Conservation (phyloP, 2,113 vertebrate species). For the Phaethornis superciliosus region DNA sequence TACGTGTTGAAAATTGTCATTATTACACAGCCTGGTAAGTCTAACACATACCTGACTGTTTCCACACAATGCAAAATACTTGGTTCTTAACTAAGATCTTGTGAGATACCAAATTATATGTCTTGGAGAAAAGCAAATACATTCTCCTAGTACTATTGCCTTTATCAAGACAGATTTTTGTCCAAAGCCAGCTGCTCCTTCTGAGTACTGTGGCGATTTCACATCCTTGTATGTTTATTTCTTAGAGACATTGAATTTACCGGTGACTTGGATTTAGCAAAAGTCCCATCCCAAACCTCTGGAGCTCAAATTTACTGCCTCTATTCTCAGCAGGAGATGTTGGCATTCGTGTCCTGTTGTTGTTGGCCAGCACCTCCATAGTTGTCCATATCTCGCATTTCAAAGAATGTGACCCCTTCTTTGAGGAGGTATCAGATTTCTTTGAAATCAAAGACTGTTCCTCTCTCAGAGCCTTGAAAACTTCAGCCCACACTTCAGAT, state of each 20-base stretch:
- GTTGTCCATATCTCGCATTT: slow-evolving; percentile 24
- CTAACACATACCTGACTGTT: background rate
- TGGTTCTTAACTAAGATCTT: background rate
- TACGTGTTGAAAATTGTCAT: background rate
- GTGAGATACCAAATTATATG: background rate
- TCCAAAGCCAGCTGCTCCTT: background rate
- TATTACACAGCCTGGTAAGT: background rate
- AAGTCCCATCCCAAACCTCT: slow-evolving; percentile 12
- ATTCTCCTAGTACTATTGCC: background rate
- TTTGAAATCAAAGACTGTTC: slow-evolving; percentile 36
- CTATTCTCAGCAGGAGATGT: background rate
- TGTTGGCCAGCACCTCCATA: slow-evolving; percentile 14
- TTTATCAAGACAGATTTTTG: background rate
- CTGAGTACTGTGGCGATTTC: background rate
- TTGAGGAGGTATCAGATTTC: slow-evolving; percentile 36
- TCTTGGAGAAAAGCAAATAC: background rate
- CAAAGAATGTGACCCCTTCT: slow-evolving; percentile 39
- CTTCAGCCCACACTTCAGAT: slow-evolving; percentile 5
- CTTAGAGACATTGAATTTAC: background rate
- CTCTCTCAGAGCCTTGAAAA: slow-evolving; percentile 25
- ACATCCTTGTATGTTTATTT: background rate
- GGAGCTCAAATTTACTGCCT: slow-evolving; percentile 15
- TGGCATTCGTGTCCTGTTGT: slow-evolving; percentile 36
- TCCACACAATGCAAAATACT: background rate
- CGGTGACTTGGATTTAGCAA: background rate